Conservation (phyloP, 2,888 invertebrate genomes). For the Atethmia centrago region DNA sequence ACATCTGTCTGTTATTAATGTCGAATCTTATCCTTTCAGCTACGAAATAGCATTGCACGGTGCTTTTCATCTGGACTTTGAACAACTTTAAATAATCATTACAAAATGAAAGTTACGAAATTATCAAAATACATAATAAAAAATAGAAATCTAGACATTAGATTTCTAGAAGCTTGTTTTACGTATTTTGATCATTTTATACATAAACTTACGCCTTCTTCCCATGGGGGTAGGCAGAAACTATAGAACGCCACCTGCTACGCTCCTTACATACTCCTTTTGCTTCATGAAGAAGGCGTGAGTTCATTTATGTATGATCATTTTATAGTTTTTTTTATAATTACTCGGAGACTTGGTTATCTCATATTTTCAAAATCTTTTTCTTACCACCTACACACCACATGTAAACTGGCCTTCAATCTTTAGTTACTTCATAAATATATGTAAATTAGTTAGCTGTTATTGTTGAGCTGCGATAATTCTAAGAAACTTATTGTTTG, state of each 20-base stretch:
- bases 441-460: slow-evolving; percentile 29
- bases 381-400: slow-evolving; percentile 32
- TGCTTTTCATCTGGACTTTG: slow-evolving; percentile 1
- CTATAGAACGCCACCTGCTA: too few relatives aligned
- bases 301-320: too few relatives aligned
- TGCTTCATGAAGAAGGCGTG: too few relatives aligned
- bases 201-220: too few relatives aligned
- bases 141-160: not conserved
- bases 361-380: slow-evolving; percentile 26
- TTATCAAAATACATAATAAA: too few relatives aligned
- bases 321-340: not conserved
- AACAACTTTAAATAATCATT: not conserved
- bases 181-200: slow-evolving; percentile 1
- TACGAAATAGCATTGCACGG: not conserved
- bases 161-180: not conserved
- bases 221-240: too few relatives aligned
- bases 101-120: slow-evolving; percentile 7
- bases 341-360: slow-evolving; percentile 3
- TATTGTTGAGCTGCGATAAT: slow-evolving; percentile 27
- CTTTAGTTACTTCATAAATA: slow-evolving; percentile 39
- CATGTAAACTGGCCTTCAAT: slow-evolving; percentile 46
- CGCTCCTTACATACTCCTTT: too few relatives aligned
- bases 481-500: slow-evolving; percentile 34
- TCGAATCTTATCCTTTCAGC: not conserved
- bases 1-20: not conserved